Conservation (phyloP, 2,113 vertebrate species). For the Lophotis ruficrista region DNA sequence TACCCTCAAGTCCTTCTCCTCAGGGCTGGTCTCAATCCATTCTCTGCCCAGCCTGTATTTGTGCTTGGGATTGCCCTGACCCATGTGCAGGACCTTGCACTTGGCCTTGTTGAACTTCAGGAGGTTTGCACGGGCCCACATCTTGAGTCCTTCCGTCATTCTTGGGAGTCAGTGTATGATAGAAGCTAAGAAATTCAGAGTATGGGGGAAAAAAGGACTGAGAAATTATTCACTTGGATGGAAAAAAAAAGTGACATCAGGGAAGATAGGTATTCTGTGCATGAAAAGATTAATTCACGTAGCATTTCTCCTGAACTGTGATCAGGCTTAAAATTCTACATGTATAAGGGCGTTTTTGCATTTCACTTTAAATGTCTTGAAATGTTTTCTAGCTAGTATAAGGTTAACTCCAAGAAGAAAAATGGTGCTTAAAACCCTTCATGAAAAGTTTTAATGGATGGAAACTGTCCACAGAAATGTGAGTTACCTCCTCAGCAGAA, state of each 20-base stretch:
- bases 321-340: not conserved
- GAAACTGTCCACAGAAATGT: not conserved
- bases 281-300: not conserved
- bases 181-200: not conserved
- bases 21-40: no score
- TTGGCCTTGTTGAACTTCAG: no score
- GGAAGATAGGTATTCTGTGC: not conserved
- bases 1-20: no score
- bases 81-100: no score
- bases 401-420: not conserved
- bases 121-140: no score
- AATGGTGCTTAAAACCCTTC: fast-evolving
- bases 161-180: not conserved
- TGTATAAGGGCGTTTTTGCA: not conserved
- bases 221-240: not conserved
- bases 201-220: not conserved
- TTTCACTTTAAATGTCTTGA: not conserved
- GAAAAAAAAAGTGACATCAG: not conserved
- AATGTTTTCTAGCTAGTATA: not conserved
- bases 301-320: not conserved
- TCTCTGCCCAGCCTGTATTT: no score
- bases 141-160: not conserved
- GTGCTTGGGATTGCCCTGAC: no score
- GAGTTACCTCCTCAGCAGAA: not conserved
- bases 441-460: not conserved